Base-by-base conservation (phyloP, 1,140 invertebrate species). In the Drosophila nigromelanica region DNA sequence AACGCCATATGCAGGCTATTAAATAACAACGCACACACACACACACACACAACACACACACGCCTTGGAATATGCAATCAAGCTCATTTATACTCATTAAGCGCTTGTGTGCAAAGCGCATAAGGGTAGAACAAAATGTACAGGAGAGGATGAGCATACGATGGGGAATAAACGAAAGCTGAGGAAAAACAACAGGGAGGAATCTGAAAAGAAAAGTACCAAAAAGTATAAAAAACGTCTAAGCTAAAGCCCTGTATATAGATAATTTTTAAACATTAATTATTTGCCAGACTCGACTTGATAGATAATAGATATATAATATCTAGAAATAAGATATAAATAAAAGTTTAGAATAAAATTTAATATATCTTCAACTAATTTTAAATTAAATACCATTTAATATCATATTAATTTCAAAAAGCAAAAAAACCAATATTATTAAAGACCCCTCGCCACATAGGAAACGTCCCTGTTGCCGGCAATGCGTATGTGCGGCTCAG, bases 1-100 rank as follows among this genome's bases (percentile, higher is more conserved):
- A 87, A 87, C 83, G 83, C 82, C 82, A 87, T 87, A 87, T 87
- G 82, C 82, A 87, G 78, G 82, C 82, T 87, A 87, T 87, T 87
- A 87, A 87, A 81, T 87, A 86, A 81, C 64, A 82, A 54, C 33
- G 3, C 47, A 27, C 14, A 37, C 60, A 56, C 27, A 37, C 48
- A 74, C 30, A 64, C 47, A 33, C 45, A 14, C 59, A n/a, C n/a
- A n/a, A 40, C 42, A 55, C 66, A 67, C 58, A 48, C 73, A 54
- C 64, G 69, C 76, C 76, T 73, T 79, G 82, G 79, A 78, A 87
- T 89, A 89, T 87, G 79, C 82, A 87, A 87, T 87, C 83, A 87
- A 83, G 78, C 82, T 87, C 82, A 87, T 87, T 87, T 87, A 87
- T 87, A 82, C 82, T 89, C 79, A 87, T 87, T 87, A 87, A 87